These are phyloP conservation scores for Linepithema humile DNA, from an alignment of 1,140 invertebrate genomes.

Conservation along the genomic window DNA sequence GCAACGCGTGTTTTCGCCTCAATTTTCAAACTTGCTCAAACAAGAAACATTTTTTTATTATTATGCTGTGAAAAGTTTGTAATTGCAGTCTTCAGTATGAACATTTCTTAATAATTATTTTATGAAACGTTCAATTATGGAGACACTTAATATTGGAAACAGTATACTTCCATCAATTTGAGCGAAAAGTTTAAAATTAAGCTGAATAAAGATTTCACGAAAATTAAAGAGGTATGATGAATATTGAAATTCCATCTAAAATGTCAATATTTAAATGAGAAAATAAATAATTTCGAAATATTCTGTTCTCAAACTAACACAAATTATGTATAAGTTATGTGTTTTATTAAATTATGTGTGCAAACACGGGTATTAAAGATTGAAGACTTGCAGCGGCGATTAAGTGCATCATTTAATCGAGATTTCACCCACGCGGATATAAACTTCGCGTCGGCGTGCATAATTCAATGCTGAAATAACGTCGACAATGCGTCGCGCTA, in stretches of 20 bases:
- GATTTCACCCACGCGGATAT: slow-evolving; percentile 8
- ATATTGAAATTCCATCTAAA: not conserved
- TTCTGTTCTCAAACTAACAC: not conserved
- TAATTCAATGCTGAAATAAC: slow-evolving; percentile 47
- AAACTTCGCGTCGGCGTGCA: slow-evolving; percentile 7
- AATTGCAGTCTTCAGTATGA: not conserved
- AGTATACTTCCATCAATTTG: not conserved
- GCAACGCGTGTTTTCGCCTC: slow-evolving; percentile 13
- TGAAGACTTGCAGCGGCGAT: slow-evolving; percentile 15
- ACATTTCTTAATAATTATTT: not conserved
- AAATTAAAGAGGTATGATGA: not conserved
- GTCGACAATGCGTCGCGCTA: slow-evolving; percentile 9
- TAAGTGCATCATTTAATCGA: slow-evolving; percentile 28
- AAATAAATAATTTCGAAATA: not conserved
- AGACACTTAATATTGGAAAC: not conserved
- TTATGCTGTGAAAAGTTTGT: no score
- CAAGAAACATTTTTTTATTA: no score
- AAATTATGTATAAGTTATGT: no score
- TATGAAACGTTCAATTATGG: not conserved
- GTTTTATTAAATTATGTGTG: not conserved
- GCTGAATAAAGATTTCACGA: not conserved
- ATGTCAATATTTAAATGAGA: not conserved
- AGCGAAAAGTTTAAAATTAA: not conserved
- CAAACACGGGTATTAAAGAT: not conserved
- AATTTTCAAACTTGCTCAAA: not conserved